These are phyloP conservation scores for Elanus axillaris DNA, from an alignment of 2,113 vertebrate species.

Conservation along the genomic window DNA sequence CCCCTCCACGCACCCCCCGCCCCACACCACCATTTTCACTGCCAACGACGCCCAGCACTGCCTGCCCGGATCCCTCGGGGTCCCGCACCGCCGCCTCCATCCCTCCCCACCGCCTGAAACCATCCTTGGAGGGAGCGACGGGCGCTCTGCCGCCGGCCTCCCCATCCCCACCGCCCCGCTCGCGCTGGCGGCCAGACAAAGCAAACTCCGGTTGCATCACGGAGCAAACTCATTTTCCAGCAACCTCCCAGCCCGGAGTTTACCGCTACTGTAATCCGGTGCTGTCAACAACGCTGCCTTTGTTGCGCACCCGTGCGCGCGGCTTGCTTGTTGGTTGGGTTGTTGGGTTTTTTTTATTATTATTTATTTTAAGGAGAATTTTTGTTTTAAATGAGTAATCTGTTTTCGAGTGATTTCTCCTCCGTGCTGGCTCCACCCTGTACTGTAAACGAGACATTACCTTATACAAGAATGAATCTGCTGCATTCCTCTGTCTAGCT, in stretches of 20 bases:
- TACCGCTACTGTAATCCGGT: constrained; percentile 65
- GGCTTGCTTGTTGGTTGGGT: background rate
- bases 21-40: background rate
- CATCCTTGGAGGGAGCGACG: background rate
- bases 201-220: constrained; percentile 73
- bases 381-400: constrained; percentile 70
- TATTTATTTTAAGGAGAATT: constrained; percentile 44
- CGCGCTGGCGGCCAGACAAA: constrained; percentile 69
- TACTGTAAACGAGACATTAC: constrained; percentile 89
- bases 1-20: background rate
- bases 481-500: constrained; percentile 81
- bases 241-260: constrained; percentile 58
- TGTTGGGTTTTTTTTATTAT: background rate
- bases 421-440: constrained; percentile 76
- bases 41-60: background rate
- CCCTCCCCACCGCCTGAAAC: background rate
- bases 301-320: background rate
- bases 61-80: background rate
- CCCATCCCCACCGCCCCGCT: background rate
- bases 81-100: background rate
- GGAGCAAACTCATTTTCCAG: constrained; percentile 66
- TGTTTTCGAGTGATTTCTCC: constrained; percentile 81
- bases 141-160: background rate
- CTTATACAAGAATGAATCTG: constrained; percentile 90
- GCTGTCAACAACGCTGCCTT: constrained; percentile 68